Base-by-base conservation (phyloP, 2,888 invertebrate species). In the Brachyopa scutellaris region DNA sequence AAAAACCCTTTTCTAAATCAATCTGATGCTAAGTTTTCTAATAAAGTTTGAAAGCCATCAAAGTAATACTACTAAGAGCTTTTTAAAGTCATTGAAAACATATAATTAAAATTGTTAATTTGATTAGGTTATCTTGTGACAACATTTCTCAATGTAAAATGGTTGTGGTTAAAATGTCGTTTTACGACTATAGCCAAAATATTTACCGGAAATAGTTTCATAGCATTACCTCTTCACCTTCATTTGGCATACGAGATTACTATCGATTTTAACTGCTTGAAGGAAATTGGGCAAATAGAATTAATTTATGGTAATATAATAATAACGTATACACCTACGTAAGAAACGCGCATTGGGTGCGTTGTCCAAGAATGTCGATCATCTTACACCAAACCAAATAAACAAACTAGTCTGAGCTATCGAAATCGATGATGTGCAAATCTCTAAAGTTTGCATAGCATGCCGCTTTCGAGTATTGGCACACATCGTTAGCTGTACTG, bases 351-450 rank as follows among this genome's bases (percentile, higher is more conserved):
- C n/a, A 26, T 26, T 3, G 36, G 55, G 33, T 23, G 6, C 33
- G 33, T 33, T 49, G 8, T 6, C 33, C 23, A 15, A 49, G 36
- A 62, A 62, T 47, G 36, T 49, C 47, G 33, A 49, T 47, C 47
- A 17, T 42, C 59, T 42, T 59, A 17, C n/a, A 15, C n/a, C 8
- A n/a, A 33, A 33, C 6, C 62, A 23, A 36, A 33, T 36, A 49
- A n/a, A 7, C 23, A 47, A 36, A 26, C 6, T 26, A 26, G 26
- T 26, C 3, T 26, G 26, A 5, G 26, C 26, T 15, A 62, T 13
- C 23, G 47, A 47, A 62, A 49, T 36, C 47, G n/a, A 6, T 49
- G 62, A 36, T 62, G 47, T 62, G 47, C 47, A 62, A 62, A 62
- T 47, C 45, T 31, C 8, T 31, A 2, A 31, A 31, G 31, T 31